Percentiles rank a stretch among this genome's conserved stretches.
Conservation (phyloP, 2,113 vertebrate genomes). For the Gopherus flavomarginatus region DNA sequence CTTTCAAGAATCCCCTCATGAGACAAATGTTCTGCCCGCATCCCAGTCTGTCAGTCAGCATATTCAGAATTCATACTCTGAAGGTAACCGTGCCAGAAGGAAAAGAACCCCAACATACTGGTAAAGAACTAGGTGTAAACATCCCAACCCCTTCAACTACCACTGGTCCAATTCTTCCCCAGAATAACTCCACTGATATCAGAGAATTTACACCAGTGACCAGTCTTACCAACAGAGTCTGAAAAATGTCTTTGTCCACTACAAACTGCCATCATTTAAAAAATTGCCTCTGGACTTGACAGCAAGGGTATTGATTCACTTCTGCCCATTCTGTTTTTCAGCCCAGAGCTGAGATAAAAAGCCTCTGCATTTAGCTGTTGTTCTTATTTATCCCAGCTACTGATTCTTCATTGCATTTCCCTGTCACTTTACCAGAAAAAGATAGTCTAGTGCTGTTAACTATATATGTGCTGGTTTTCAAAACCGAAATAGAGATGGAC, state of each 20-base stretch:
- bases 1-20: neutral
- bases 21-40: neutral
- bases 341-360: neutral
- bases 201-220: neutral
- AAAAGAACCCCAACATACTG: neutral
- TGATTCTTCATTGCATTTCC: neutral
- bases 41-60: neutral
- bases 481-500: accelerated
- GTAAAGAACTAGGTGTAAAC: neutral
- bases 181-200: neutral
- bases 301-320: neutral
- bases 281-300: neutral
- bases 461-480: neutral
- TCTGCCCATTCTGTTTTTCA: conserved; percentile 1
- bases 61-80: neutral
- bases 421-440: neutral
- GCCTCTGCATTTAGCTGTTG: neutral
- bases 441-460: neutral
- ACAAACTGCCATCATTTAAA: neutral
- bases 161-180: neutral
- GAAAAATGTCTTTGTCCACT: neutral
- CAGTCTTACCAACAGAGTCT: neutral
- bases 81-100: neutral
- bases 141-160: neutral
- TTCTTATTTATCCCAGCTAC: neutral